Evolutionary conservation across 1,140 invertebrate species (phyloP).

Genomic region (Meloidogyne hapla): DNA sequence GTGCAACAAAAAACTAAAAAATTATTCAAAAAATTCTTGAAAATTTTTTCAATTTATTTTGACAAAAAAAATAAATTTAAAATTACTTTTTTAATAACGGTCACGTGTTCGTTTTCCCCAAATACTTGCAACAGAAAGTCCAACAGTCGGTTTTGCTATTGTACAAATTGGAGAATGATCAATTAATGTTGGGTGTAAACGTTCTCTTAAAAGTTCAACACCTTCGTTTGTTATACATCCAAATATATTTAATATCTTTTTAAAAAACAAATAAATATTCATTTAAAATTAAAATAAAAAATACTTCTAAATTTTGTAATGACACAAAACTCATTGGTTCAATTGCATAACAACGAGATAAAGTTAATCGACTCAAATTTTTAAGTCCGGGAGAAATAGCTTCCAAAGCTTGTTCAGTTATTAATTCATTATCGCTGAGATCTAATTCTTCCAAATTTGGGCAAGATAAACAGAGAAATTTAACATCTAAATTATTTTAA

Average conservation of each 20-base stretch:
- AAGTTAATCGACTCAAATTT: constrained; percentile 8
- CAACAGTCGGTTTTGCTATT: constrained; percentile 25
- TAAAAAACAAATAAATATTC: neutral
- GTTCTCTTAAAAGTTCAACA: constrained; percentile 9
- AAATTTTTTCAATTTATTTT: too few relatives aligned
- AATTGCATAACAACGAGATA: constrained; percentile 27
- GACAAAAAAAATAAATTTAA: neutral
- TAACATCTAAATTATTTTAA: constrained; percentile 1
- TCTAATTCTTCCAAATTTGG: constrained; percentile 18
- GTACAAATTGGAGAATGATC: constrained; percentile 19
- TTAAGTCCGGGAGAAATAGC: constrained; percentile 7
- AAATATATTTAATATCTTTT: constrained; percentile 16
- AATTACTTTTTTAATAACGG: constrained; percentile 18
- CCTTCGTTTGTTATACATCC: constrained; percentile 26
- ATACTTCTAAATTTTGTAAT: constrained; percentile 8
- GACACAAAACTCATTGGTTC: constrained; percentile 20
- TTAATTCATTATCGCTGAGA: constrained; percentile 20
- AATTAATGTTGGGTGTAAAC: constrained; percentile 14
- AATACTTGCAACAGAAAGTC: constrained; percentile 17
- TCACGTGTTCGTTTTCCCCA: constrained; percentile 18
- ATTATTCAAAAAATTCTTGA: too few relatives aligned
- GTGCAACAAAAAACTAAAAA: too few relatives aligned
- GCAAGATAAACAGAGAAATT: neutral
- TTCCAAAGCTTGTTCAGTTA: constrained; percentile 16
- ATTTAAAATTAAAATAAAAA: neutral